Base-by-base conservation (phyloP, 2,113 vertebrate genomes). In the Amblyopsis rosae region DNA sequence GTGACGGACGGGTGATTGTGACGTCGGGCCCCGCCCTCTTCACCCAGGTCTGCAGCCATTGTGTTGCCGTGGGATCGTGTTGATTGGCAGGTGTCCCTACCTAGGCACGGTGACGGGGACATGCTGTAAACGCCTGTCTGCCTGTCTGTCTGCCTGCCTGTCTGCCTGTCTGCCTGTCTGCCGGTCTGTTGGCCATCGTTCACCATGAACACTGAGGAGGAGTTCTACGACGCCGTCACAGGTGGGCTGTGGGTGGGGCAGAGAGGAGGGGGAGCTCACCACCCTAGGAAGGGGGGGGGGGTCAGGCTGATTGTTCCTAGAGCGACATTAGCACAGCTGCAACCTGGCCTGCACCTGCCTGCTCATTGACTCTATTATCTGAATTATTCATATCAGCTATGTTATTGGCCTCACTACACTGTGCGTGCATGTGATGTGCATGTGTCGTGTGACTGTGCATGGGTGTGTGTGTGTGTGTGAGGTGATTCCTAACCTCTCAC, bases 221-320 rank as follows among this genome's bases (percentile, higher is more conserved):
- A 98, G 73, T 99, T 98, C 90, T 98, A 92, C 83, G 97, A 99
- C 79, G 97, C 97, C 88, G 93, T 98, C 86, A 95, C 97, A 91
- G 97, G 97, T 98, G 76, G 0, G 70, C 26, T 17, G 19, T 15
- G 7, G 33, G 8, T 54, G 10, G 12, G 33, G 35, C 26, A 26
- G 26, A 26, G 26, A 26, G 26, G 26, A 26, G 26, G 26, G 26
- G 26, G 26, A 0, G 1, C 19, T 19, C 19, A 19, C 19, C 19
- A 19, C 19, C 19, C 19, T 19, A 26, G 19, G 2, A 26, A 2
- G 19, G 26, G 26, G 2, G 26, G 1, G 26, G 26, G 19, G 19
- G 19, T 26, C 19, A 2, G 35, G 35, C 35, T 41, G 4, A 5
- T 41, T 41, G 35, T 41, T 66, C 60, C 65, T 65, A 59, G 51